phyloP scores from a whole-genome alignment of 2,797 vertebrate genomes.

The Poeciliopsis turneri region DNA sequence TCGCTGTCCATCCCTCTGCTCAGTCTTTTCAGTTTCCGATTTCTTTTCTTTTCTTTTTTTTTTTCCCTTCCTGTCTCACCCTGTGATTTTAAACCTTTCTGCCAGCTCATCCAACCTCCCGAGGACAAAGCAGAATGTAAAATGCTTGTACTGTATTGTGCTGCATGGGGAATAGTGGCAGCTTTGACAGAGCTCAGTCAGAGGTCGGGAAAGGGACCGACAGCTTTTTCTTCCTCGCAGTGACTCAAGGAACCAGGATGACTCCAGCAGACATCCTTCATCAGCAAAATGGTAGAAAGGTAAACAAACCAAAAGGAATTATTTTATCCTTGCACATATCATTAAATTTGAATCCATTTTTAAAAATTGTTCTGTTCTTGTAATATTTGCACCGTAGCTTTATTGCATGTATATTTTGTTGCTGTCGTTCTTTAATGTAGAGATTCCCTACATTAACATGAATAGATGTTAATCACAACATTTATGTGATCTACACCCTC shows the following conservation, averaged over 20 bases:
- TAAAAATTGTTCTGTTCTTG: neutral
- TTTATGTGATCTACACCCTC: neutral
- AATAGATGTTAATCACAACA: neutral
- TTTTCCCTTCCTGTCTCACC: neutral
- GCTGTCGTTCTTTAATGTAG: neutral
- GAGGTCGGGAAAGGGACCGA: conserved; percentile 52
- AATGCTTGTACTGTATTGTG: conserved; percentile 38
- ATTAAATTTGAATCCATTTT: neutral
- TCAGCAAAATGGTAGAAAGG: conserved; percentile 28
- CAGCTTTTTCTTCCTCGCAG: conserved; percentile 32
- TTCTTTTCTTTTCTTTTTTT: neutral
- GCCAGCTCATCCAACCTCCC: conserved; percentile 16
- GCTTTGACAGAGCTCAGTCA: conserved; percentile 63
- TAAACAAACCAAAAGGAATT: conserved; percentile 4
- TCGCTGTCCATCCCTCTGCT: neutral
- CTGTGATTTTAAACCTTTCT: conserved; percentile 40
- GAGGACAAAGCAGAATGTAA: conserved; percentile 40
- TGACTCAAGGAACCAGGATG: conserved; percentile 34
- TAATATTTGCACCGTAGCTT: neutral
- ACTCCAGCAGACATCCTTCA: conserved; percentile 27
- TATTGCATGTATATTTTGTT: neutral
- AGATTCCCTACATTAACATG: neutral
- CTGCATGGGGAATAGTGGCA: conserved; percentile 45
- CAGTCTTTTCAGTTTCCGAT: conserved; percentile 21
- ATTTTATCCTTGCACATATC: neutral